Percentiles rank a stretch among this genome's conserved stretches.
Evolutionary conservation across 2,888 invertebrate genomes (phyloP).

Genomic region (Neoascia interrupta): DNA sequence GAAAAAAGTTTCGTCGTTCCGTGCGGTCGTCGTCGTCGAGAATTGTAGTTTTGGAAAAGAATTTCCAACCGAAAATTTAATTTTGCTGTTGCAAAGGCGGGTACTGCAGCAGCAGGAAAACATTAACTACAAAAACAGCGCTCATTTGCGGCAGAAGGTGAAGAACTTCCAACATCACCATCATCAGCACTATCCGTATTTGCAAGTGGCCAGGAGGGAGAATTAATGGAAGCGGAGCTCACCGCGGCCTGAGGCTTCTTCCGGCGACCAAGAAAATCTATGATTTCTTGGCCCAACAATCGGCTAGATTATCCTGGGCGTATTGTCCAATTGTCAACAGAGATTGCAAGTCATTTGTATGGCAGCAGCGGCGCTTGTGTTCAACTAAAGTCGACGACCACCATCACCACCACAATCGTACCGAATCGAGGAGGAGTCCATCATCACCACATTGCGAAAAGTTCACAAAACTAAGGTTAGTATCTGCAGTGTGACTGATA

Average conservation of each 20-base stretch:
- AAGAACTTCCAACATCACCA: slow-evolving; percentile 22
- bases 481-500: slow-evolving; percentile 31
- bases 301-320: slow-evolving; percentile 36
- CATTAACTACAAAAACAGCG: slow-evolving; percentile 4
- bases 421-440: slow-evolving; percentile 33
- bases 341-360: slow-evolving; percentile 33
- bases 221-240: slow-evolving; percentile 57
- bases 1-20: slow-evolving; percentile 60
- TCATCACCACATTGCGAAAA: slow-evolving; percentile 35
- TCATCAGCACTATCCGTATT: slow-evolving; percentile 48
- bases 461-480: slow-evolving; percentile 62
- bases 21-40: slow-evolving; percentile 60
- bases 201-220: slow-evolving; percentile 54
- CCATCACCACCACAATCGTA: slow-evolving; percentile 19
- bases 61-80: slow-evolving; percentile 29
- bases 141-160: slow-evolving; percentile 44
- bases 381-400: slow-evolving; percentile 31
- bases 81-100: slow-evolving; percentile 49
- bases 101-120: slow-evolving; percentile 33
- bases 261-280: slow-evolving; percentile 33
- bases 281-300: slow-evolving; percentile 42
- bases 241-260: slow-evolving; percentile 52
- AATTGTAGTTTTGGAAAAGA: slow-evolving; percentile 56
- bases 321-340: slow-evolving; percentile 40
- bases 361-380: slow-evolving; percentile 57